Evolutionary conservation across 1,140 invertebrate species (phyloP).

Genomic region (Paralvinella palmiformis): DNA sequence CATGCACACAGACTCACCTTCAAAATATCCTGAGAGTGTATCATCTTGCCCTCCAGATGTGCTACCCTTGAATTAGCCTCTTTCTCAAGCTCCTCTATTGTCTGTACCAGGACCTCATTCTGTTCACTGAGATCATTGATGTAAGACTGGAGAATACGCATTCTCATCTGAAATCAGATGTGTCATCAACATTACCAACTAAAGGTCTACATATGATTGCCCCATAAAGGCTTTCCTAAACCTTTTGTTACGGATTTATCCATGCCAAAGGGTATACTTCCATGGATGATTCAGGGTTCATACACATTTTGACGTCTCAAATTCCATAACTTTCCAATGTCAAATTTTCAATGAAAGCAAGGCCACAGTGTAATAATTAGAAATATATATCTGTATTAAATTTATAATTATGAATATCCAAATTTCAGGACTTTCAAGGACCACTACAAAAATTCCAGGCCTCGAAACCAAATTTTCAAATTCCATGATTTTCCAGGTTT

Average conservation of each 20-base stretch:
- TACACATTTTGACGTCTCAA: background rate
- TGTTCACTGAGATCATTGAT: constrained; percentile 48
- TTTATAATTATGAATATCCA: no score
- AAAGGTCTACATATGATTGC: background rate
- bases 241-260: background rate
- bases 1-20: no score
- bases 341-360: background rate
- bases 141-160: constrained; percentile 42
- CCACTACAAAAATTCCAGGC: no score
- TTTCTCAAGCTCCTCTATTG: constrained; percentile 46
- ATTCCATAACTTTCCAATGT: background rate
- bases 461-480: no score
- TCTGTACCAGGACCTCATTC: constrained; percentile 47
- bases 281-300: background rate
- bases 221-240: background rate
- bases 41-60: constrained; percentile 39
- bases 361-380: no score
- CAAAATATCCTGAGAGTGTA: constrained; percentile 30
- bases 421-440: no score
- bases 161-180: constrained; percentile 30
- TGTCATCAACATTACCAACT: background rate
- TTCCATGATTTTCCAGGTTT: no score
- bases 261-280: background rate
- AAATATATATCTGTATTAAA: no score
- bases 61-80: constrained; percentile 46